These are phyloP conservation scores for Pocota personata DNA, from an alignment of 2,888 invertebrate genomes.

Conservation along the genomic window DNA sequence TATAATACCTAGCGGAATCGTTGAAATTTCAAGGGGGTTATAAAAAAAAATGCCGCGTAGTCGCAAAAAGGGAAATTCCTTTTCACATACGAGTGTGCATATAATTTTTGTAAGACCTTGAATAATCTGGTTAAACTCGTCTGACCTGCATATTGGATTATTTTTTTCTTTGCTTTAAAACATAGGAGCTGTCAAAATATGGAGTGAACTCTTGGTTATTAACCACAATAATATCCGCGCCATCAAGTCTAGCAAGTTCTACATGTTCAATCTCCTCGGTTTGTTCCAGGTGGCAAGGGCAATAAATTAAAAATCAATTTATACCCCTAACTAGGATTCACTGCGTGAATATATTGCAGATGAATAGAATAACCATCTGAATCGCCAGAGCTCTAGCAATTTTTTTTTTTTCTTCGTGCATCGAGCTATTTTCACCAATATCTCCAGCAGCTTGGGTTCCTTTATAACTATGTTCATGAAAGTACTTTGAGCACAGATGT, in stretches of 20 bases:
- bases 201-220: neutral
- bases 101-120: neutral
- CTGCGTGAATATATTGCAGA: neutral
- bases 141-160: neutral
- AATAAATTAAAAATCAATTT: neutral
- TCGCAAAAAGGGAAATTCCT: neutral
- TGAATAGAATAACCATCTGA: neutral
- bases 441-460: neutral
- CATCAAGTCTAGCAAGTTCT: neutral
- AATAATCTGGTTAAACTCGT: constrained; percentile 4
- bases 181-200: neutral
- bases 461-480: neutral
- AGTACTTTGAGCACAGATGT: neutral
- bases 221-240: neutral
- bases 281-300: neutral
- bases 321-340: neutral
- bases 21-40: neutral
- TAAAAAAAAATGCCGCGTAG: neutral
- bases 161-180: neutral
- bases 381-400: neutral
- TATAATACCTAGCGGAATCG: no score
- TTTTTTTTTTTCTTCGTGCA: neutral
- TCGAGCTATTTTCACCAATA: neutral
- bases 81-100: neutral
- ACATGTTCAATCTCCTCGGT: neutral